phyloP scores from a whole-genome alignment of 1,140 invertebrate genomes.

The Oedothorax gibbosus region DNA sequence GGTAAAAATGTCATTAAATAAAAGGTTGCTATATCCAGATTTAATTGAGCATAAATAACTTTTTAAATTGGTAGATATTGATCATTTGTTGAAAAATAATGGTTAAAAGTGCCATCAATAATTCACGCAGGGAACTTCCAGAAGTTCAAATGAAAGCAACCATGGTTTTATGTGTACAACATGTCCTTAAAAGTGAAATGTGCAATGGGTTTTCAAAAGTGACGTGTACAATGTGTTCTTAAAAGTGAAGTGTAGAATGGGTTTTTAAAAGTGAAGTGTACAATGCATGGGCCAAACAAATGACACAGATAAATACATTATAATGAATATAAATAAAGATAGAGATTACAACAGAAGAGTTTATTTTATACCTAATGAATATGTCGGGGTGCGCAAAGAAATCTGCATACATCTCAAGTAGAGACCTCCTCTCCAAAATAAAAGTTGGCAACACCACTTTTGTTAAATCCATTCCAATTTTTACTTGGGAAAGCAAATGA shows the following conservation, averaged over 20 bases:
- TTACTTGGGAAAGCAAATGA: slow-evolving; percentile 85
- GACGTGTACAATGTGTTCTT: not conserved
- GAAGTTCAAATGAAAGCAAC: not conserved
- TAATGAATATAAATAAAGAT: too few relatives aligned
- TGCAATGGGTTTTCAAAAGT: not conserved
- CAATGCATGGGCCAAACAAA: too few relatives aligned
- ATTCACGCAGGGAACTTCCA: too few relatives aligned
- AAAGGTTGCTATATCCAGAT: too few relatives aligned
- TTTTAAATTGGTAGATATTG: too few relatives aligned
- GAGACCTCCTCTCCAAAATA: slow-evolving; percentile 92
- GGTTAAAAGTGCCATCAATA: too few relatives aligned
- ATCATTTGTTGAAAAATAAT: too few relatives aligned
- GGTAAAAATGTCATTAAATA: too few relatives aligned
- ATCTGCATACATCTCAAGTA: slow-evolving; percentile 98
- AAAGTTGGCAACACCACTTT: slow-evolving; percentile 98
- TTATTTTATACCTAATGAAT: slow-evolving; percentile 83
- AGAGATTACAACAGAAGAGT: too few relatives aligned
- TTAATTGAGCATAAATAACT: too few relatives aligned
- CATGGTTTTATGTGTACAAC: not conserved
- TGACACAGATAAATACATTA: too few relatives aligned
- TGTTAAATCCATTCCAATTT: slow-evolving; percentile 98
- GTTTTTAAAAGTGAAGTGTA: not conserved
- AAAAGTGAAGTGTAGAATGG: not conserved
- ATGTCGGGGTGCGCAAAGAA: slow-evolving; percentile 98
- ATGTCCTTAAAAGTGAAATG: not conserved